Conservation (phyloP, 2,888 invertebrate species). For the Galerucella calmariensis region DNA sequence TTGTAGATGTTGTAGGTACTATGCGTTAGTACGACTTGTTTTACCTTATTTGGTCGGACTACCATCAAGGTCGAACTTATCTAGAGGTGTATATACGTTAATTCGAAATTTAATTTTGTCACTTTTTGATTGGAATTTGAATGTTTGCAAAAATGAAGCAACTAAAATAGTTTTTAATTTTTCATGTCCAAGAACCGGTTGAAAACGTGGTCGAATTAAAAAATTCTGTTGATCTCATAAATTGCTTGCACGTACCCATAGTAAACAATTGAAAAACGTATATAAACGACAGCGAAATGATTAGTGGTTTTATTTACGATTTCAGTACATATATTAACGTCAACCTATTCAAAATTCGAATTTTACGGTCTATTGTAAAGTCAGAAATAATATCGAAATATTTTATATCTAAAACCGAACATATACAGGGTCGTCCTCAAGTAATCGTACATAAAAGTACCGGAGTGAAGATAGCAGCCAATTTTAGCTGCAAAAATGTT, state of each 20-base stretch:
- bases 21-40: constrained; percentile 43
- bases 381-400: constrained; percentile 39
- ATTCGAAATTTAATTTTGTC: constrained; percentile 20
- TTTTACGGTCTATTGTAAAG: constrained; percentile 42
- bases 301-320: constrained; percentile 39
- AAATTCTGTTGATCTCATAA: neutral
- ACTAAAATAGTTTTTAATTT: neutral
- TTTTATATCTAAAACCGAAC: constrained; percentile 10
- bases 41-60: constrained; percentile 44
- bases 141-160: neutral
- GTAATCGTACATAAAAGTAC: no score
- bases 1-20: constrained; percentile 46
- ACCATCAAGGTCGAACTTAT: constrained; percentile 34
- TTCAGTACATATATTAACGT: constrained; percentile 30
- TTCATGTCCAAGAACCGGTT: neutral
- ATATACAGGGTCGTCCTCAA: no score
- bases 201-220: neutral
- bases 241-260: neutral
- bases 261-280: constrained; percentile 27
- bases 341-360: constrained; percentile 38
- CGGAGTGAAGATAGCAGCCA: no score
- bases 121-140: no score
- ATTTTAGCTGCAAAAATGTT: no score
- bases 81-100: constrained; percentile 19
- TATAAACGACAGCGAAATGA: constrained; percentile 25